Percentiles rank a stretch among this genome's conserved stretches.
phyloP scores from a whole-genome alignment of 1,140 invertebrate species.

The Centruroides sculpturatus region DNA sequence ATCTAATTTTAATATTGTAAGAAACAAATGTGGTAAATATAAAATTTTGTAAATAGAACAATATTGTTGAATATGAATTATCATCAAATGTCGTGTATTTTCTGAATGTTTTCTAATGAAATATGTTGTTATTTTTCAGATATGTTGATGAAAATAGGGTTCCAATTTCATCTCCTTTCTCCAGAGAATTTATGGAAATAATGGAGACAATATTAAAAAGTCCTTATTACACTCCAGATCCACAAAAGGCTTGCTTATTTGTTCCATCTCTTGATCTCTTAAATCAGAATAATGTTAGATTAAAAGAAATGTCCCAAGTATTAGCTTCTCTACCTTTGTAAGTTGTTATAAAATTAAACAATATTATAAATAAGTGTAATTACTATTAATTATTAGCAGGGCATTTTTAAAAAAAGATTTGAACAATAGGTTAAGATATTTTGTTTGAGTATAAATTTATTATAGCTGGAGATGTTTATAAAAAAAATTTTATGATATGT shows the following conservation, averaged over 20 bases:
- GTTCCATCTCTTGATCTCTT: conserved; percentile 69
- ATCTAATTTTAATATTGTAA: too few relatives aligned
- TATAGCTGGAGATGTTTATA: too few relatives aligned
- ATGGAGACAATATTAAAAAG: conserved; percentile 54
- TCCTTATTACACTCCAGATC: conserved; percentile 70
- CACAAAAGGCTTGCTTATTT: conserved; percentile 73
- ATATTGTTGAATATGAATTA: too few relatives aligned
- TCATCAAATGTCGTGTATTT: not conserved
- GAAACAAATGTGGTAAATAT: too few relatives aligned
- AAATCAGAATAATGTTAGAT: conserved; percentile 61
- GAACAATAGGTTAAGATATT: too few relatives aligned
- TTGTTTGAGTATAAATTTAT: too few relatives aligned
- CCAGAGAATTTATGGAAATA: conserved; percentile 61
- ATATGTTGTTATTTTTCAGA: conserved; percentile 38
- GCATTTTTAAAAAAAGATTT: too few relatives aligned
- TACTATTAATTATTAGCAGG: too few relatives aligned
- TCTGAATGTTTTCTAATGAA: not conserved
- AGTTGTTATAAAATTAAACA: conserved; percentile 31
- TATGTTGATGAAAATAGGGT: conserved; percentile 46
- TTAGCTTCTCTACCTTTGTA: conserved; percentile 59
- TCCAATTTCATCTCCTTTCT: conserved; percentile 42
- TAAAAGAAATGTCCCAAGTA: conserved; percentile 54
- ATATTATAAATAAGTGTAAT: too few relatives aligned
- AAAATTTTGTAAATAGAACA: too few relatives aligned
- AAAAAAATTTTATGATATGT: too few relatives aligned